Evolutionary conservation across 2,797 vertebrate species (phyloP).

Genomic region (Melopsittacus undulatus): DNA sequence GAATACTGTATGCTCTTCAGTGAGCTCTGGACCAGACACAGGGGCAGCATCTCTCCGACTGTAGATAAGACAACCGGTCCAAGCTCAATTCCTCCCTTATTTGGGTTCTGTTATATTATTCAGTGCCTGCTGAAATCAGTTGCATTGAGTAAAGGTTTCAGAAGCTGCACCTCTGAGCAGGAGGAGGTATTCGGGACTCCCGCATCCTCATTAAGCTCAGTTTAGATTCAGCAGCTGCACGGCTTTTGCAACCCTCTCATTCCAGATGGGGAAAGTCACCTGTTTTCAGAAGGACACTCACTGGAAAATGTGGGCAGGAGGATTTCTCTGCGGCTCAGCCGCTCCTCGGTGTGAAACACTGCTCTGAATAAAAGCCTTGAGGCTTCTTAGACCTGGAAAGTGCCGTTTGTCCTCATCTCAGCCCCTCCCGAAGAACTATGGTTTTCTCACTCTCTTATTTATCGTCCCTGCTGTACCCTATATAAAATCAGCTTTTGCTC

Average conservation of each 20-base stretch:
- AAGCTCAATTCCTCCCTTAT: background rate
- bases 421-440: background rate
- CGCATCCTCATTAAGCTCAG: background rate
- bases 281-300: constrained; percentile 46
- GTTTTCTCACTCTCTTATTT: background rate
- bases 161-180: background rate
- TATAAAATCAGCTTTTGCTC: background rate
- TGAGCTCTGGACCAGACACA: background rate
- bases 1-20: rapidly evolving
- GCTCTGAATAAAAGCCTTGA: background rate
- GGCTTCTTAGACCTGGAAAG: constrained; percentile 33
- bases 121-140: background rate
- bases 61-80: background rate
- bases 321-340: constrained; percentile 35
- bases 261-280: constrained; percentile 63
- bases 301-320: constrained; percentile 55
- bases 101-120: background rate
- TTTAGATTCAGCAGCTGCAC: constrained; percentile 4
- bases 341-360: constrained; percentile 38
- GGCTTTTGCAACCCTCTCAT: constrained; percentile 40
- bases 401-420: constrained; percentile 7
- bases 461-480: background rate
- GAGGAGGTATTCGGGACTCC: background rate
- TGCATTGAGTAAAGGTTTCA: background rate
- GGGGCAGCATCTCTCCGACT: background rate